Percentiles rank a stretch among this genome's conserved stretches.
phyloP scores from a whole-genome alignment of 2,888 invertebrate genomes.

The Venusia cambrica region DNA sequence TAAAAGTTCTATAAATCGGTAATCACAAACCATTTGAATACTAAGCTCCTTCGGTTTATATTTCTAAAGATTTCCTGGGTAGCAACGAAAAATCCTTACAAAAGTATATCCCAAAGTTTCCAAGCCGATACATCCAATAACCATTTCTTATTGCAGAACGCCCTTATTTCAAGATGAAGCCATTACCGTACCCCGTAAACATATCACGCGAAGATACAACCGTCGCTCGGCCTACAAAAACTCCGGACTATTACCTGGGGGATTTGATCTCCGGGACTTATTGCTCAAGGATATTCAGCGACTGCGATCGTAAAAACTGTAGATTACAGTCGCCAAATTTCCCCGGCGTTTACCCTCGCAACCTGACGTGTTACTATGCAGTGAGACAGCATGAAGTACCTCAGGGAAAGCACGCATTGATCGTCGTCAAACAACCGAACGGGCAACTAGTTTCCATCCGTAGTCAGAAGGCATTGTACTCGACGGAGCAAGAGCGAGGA shows the following conservation, averaged over 20 bases:
- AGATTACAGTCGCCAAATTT: conserved; percentile 95
- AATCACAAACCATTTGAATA: conserved; percentile 15
- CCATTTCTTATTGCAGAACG: conserved; percentile 66
- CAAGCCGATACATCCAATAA: conserved; percentile 34
- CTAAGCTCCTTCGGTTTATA: conserved; percentile 4
- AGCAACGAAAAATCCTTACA: conserved; percentile 18
- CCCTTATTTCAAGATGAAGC: conserved; percentile 75
- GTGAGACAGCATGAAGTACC: conserved; percentile 93
- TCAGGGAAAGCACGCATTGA: conserved; percentile 92
- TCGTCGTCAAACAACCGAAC: conserved; percentile 91
- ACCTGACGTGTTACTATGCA: conserved; percentile 96
- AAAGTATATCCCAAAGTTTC: conserved; percentile 25
- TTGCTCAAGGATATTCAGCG: conserved; percentile 95
- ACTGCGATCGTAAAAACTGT: conserved; percentile 94
- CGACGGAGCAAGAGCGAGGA: conserved; percentile 78
- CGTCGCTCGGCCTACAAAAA: conserved; percentile 66
- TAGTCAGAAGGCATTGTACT: conserved; percentile 86
- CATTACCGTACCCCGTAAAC: conserved; percentile 72
- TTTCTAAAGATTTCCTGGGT: conserved; percentile 20
- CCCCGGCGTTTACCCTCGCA: conserved; percentile 95
- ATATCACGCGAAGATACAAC: conserved; percentile 72
- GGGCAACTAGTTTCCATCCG: conserved; percentile 92
- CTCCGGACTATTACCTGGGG: conserved; percentile 87
- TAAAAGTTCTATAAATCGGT: conserved; percentile 9
- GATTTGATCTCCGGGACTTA: conserved; percentile 95